Evolutionary conservation across 2,797 vertebrate genomes (phyloP), one percentile per base, ranked within the genome.

Genomic region (Dromococcyx pavoninus): DNA sequence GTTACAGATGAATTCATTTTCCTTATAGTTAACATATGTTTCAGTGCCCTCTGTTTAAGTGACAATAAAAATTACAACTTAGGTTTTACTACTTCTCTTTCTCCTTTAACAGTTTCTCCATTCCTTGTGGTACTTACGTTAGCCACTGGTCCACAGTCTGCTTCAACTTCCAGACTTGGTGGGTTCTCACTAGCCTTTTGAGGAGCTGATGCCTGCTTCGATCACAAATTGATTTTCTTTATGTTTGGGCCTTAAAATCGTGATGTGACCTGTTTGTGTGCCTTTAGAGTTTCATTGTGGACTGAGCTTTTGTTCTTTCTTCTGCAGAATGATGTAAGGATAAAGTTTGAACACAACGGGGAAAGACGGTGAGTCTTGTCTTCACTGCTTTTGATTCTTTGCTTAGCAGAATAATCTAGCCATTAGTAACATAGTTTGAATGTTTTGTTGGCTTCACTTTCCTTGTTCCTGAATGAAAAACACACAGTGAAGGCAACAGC

Each of bases 321-420:
- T 92, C 65, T 95, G 54, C 97, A 99, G 99, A 99, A 98, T 44
- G 99, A 99, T 78, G 98, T 98, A 95, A 98, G 98, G 95, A 98
- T 98, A 86, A 98, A 98, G 96, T 98, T 99, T 98, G 99, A 99
- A 96, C 98, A 99, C 96, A 99, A 98, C 1, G 99, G 99, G 85
- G 99, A 99, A 97, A 98, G 98, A 90, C 98, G 99, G 99, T 99
- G 91, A 98, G 98, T 96, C 65, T n/a, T 66, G 48, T 77, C 57
- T 77, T 76, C 32, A 2, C 57, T 67, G 4, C 46, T 71, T 88
- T 51, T 16, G 21, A 12, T 62, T 39, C 73, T 91, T 62, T 91
- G 39, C 74, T 80, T 12, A 25, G 54, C 11, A 35, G 56, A 67
- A 30, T 50, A 10, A 24, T 51, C 78, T 15, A 75, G 15, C 54